Percentiles rank a stretch among this genome's conserved stretches.
These are phyloP conservation scores for Cladorhizidae sp. DNA, from an alignment of 37 sponge, comb jelly and placozoan species.

Conservation along the genomic window DNA sequence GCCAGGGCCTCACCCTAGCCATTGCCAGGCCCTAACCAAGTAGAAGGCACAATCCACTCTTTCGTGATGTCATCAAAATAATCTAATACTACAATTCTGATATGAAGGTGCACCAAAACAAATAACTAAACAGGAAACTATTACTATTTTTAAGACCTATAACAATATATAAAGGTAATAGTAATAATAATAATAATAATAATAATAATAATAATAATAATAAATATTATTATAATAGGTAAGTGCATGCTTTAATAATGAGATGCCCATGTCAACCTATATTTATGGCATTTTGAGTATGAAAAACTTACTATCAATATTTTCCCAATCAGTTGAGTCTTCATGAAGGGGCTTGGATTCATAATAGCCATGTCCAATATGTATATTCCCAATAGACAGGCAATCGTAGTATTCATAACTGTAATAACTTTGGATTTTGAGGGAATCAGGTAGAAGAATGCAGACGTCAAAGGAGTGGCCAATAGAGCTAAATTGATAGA, in stretches of 20 bases:
- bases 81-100: no score
- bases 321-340: constrained; percentile 9
- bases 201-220: no score
- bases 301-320: constrained; percentile 28
- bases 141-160: no score
- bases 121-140: not conserved
- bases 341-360: constrained; percentile 19
- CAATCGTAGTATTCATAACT: constrained; percentile 39
- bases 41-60: no score
- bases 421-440: constrained; percentile 26
- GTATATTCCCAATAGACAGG: constrained; percentile 42
- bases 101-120: no score
- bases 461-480: constrained; percentile 59
- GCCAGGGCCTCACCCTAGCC: no score
- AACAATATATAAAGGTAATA: no score
- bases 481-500: constrained; percentile 72
- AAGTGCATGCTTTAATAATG: not conserved
- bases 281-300: not conserved
- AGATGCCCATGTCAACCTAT: not conserved
- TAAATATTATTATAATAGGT: no score
- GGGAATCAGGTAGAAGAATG: constrained; percentile 62
- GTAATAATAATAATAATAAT: no score
- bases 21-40: no score
- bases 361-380: constrained; percentile 39
- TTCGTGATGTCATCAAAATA: no score